phyloP scores from a whole-genome alignment of 2,797 vertebrate genomes.

The Anguilla anguilla region DNA sequence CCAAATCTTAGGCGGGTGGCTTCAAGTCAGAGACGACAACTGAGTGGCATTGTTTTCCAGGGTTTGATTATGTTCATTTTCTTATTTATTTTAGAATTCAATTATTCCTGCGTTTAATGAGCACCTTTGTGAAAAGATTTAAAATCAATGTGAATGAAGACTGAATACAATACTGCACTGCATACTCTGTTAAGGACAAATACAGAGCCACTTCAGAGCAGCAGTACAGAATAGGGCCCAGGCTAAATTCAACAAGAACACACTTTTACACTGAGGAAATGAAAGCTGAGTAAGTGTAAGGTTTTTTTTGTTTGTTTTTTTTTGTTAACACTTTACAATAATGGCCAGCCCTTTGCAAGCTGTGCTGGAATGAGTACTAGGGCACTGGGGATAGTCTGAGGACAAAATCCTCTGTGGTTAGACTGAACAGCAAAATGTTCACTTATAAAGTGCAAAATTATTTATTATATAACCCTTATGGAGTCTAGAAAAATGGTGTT shows the following conservation, averaged over 20 bases:
- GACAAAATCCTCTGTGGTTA: too few species aligned
- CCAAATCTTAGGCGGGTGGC: not conserved
- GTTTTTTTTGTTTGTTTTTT: not conserved
- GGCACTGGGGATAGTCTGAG: too few species aligned
- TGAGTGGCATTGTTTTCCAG: not conserved
- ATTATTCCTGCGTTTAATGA: not conserved
- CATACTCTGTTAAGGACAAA: not conserved
- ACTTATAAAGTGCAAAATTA: too few species aligned
- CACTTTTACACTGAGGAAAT: not conserved
- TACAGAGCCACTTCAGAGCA: not conserved
- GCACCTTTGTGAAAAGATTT: not conserved
- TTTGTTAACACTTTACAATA: not conserved
- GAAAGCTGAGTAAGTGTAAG: not conserved
- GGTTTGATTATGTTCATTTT: not conserved
- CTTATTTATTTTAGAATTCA: not conserved
- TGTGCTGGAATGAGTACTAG: too few species aligned
- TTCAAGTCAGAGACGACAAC: not conserved
- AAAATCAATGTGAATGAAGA: not conserved
- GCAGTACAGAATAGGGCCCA: not conserved
- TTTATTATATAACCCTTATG: too few species aligned
- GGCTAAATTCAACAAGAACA: not conserved
- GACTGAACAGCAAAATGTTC: too few species aligned
- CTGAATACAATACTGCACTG: not conserved
- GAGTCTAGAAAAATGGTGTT: too few species aligned
- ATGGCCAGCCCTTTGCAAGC: too few species aligned